Base-by-base conservation (phyloP, 2,797 vertebrate genomes). In the Echiichthys vipera region DNA sequence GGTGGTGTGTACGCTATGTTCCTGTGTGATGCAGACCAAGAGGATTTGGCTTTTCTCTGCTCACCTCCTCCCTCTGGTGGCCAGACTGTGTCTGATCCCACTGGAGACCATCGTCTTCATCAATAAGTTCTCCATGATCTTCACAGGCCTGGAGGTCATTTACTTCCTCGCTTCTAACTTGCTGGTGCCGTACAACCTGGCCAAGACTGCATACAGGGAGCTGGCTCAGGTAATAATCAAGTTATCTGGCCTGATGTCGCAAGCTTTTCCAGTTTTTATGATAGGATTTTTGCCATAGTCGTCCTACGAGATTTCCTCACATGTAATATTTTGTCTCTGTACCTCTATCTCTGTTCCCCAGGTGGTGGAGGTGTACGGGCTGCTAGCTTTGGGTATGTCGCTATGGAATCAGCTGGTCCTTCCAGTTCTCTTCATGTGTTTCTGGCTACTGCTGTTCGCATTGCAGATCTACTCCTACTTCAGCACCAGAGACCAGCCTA, bases 1-100 rank as follows among this genome's bases (percentile, higher is more conserved):
- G 86, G 98, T 99, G 91, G 97, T 99, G 17, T 99, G 98, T 70
- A 98, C 97, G 0, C 93, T 99, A 18, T 99, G 98, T 89, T 99
- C 97, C 75, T 98, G 97, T 72, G 97, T 99, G 84, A 99, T 99
- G 98, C 97, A 98, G 90, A 99, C 98, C 39, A 99, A 98, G 84
- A 96, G 97, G 93, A 99, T 99, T 81, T 99, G 98, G 98, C 96
- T 99, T 3, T 99, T 99, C 84, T 99, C 98, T 0, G 98, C 98
- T 77, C 98, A 99, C 85, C 95, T 99, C 91, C 96, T 99, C 91
- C 98, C 98, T 86, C 95, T 99, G 66, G 95, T 98, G 93, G 98
- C 98, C 53, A 94, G 97, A 3, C 96, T 99, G 70, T 99, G 98
- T 90, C 95, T 99, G 17, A 96, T 99, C 59, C 98, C 97, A 3